Evolutionary conservation across 2,113 vertebrate genomes (phyloP), one percentile per base, ranked within the genome.

Genomic region (Osmerus eperlanus): DNA sequence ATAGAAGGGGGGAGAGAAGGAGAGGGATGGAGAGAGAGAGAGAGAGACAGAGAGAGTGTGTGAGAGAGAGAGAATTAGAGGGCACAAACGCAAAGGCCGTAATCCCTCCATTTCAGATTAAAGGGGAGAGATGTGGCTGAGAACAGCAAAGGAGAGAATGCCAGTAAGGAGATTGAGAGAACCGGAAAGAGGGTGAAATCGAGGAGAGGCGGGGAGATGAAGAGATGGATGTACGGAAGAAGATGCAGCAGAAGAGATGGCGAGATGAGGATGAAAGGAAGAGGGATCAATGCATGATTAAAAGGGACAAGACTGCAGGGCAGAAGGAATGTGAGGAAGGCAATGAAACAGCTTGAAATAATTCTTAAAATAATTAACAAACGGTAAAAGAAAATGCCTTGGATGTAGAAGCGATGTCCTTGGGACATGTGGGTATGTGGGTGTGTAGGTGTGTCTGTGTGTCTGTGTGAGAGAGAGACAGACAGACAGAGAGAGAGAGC

Each of bases 21-120:
- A 80, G 72, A 65, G 13, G 55, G 32, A 3, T 65, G 74, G 66
- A 0, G 25, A 71, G 53, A 32, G 53, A 19, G 51, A n/a, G n/a
- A 14, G 58, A 14, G 58, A 58, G 68, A 59, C 52, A 62, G 64
- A 58, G 68, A 59, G 58, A 62, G 64, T 74, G 53, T 3, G 56
- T 1, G 58, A 51, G 60, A 47, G 58, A 51, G 71, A 62, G 82
- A 84, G 86, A 86, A 83, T 88, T 89, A 84, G 73, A 82, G 18
- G 64, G 73, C 51, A 74, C 60, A 72, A 85, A 86, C 18, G 28
- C 71, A 78, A 64, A 28, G 54, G 76, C 71, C 77, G 86, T 89
- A 89, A 89, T 90, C 86, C 72, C 41, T 55, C 55, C 47, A 69
- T 81, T 79, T 89, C 59, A 83, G 88, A 91, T 92, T 91, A 89